These are phyloP conservation scores for Meandrusa payeni DNA, from an alignment of 2,888 invertebrate species.

Conservation along the genomic window DNA sequence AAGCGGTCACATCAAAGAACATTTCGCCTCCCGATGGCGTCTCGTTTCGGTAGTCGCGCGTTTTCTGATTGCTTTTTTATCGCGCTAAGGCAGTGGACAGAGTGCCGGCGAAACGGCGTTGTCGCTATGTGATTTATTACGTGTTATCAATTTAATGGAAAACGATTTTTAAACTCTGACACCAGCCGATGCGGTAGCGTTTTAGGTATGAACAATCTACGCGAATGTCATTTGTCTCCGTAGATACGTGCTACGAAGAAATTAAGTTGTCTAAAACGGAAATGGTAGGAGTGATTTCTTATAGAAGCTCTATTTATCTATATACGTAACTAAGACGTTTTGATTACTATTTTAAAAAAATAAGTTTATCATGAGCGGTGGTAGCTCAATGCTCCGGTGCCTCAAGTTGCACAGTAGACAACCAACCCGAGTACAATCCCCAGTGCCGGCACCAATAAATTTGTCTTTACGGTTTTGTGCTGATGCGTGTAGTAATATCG, in stretches of 20 bases:
- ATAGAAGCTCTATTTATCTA: too few species aligned
- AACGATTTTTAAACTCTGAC: constrained; percentile 22
- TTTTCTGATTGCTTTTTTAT: constrained; percentile 63
- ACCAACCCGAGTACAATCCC: too few species aligned
- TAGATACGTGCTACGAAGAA: not conserved
- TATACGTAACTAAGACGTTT: too few species aligned
- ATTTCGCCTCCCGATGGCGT: constrained; percentile 47
- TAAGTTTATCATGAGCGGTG: too few species aligned
- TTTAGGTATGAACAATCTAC: constrained; percentile 15
- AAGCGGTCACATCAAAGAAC: constrained; percentile 58
- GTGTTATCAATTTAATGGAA: constrained; percentile 23
- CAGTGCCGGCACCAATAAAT: too few species aligned
- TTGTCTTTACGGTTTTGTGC: too few species aligned
- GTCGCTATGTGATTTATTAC: constrained; percentile 19
- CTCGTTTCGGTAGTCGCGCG: constrained; percentile 63
- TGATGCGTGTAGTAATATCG: too few species aligned
- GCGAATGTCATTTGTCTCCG: constrained; percentile 18
- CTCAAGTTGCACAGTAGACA: too few species aligned
- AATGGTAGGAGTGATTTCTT: constrained; percentile 2
- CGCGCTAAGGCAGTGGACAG: constrained; percentile 45
- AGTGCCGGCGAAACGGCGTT: constrained; percentile 32
- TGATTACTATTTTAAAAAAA: too few species aligned
- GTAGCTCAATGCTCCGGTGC: too few species aligned
- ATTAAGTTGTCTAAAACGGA: constrained; percentile 16
- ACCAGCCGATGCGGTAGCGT: constrained; percentile 20